Percentiles rank a stretch among this genome's conserved stretches.
These are phyloP conservation scores for Gulo gulo DNA, from an alignment of 2,113 vertebrate genomes.

Conservation along the genomic window DNA sequence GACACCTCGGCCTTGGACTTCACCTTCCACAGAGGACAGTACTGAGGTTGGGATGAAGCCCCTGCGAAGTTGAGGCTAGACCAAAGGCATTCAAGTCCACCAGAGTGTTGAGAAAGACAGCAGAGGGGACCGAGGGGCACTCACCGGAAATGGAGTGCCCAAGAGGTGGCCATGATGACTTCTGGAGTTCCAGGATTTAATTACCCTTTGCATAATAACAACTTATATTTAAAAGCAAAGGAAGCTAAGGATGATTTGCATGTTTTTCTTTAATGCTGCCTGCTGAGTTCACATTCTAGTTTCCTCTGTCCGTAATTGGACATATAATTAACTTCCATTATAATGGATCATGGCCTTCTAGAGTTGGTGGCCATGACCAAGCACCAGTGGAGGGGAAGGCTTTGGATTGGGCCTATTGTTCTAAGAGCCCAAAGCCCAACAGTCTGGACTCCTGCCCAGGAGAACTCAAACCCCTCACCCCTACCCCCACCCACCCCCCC, in stretches of 20 bases:
- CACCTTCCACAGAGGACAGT: background rate
- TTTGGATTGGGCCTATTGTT: background rate
- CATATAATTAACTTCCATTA: constrained; percentile 51
- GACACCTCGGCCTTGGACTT: background rate
- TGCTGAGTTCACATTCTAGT: constrained; percentile 55
- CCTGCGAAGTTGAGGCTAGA: background rate
- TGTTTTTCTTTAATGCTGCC: constrained; percentile 49
- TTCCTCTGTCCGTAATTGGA: constrained; percentile 25
- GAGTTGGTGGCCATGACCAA: background rate
- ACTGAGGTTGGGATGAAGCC: background rate
- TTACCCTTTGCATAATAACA: constrained; percentile 42
- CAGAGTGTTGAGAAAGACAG: background rate
- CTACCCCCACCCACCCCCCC: background rate
- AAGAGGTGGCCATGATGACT: background rate
- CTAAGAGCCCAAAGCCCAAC: background rate
- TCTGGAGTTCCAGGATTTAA: constrained; percentile 45
- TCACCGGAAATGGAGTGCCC: background rate
- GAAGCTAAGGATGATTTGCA: constrained; percentile 43
- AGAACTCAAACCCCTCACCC: background rate
- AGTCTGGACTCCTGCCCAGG: background rate
- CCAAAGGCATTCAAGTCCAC: background rate
- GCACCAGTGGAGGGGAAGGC: background rate
- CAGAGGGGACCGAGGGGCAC: background rate
- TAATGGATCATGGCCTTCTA: background rate
- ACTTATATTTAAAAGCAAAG: constrained; percentile 61